Conservation (phyloP, 1,140 invertebrate species). For the Tetragnatha versicolor region DNA sequence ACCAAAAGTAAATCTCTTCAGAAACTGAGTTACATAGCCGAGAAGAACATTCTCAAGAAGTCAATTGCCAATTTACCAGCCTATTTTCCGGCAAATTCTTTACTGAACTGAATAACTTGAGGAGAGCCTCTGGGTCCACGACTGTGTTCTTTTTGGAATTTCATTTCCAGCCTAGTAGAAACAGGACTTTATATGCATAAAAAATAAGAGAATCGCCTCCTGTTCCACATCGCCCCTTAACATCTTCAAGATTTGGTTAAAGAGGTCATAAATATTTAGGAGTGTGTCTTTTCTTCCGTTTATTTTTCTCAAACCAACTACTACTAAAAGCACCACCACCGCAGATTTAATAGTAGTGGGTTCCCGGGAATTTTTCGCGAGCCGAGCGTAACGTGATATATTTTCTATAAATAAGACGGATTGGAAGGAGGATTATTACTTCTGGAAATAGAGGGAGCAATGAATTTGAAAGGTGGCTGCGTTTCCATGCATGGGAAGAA, state of each 20-base stretch:
- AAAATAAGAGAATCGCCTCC: too few species aligned
- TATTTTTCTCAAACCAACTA: neutral
- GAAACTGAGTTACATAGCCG: neutral
- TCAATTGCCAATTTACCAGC: neutral
- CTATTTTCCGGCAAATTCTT: slow-evolving; percentile 18
- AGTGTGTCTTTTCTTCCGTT: slow-evolving; percentile 2
- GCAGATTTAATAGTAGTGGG: neutral
- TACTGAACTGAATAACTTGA: neutral
- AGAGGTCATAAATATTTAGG: slow-evolving; percentile 38
- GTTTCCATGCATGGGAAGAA: too few species aligned
- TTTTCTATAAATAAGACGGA: too few species aligned
- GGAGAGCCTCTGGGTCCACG: too few species aligned
- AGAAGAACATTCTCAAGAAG: slow-evolving; percentile 14
- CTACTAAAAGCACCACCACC: neutral
- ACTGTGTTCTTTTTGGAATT: too few species aligned
- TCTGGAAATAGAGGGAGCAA: neutral
- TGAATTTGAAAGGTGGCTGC: slow-evolving; percentile 14
- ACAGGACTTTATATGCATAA: too few species aligned
- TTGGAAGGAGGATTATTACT: neutral
- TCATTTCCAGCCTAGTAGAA: too few species aligned
- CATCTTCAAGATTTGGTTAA: slow-evolving; percentile 3
- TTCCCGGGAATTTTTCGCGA: neutral
- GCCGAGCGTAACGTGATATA: too few species aligned
- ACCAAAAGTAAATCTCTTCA: slow-evolving; percentile 1
- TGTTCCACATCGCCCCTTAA: neutral